Evolutionary conservation across 2,113 vertebrate genomes (phyloP).

Genomic region (Emydocephalus ijimae): DNA sequence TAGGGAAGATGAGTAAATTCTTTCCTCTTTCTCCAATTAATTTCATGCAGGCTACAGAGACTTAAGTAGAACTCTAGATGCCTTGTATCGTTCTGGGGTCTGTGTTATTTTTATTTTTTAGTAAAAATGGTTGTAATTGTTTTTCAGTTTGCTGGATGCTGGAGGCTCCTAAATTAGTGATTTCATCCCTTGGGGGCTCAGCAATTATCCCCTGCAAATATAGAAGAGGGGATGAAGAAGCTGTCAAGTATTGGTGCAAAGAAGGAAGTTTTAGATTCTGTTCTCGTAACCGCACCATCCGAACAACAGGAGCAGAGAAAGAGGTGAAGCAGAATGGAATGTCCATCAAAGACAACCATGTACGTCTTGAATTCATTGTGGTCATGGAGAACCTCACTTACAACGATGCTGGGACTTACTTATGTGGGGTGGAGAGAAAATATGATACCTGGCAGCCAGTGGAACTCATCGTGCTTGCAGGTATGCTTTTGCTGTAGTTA

Average conservation of each 20-base stretch:
- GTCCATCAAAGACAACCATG: constrained; percentile 8
- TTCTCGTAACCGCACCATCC: neutral
- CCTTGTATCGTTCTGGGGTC: neutral
- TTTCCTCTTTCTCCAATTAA: neutral
- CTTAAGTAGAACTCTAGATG: neutral
- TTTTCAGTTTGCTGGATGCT: neutral
- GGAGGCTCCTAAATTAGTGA: neutral
- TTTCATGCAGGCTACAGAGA: neutral
- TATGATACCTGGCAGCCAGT: neutral
- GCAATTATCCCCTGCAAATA: neutral
- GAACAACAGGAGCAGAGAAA: neutral
- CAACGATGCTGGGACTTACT: neutral
- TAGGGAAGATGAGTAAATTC: neutral
- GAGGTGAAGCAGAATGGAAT: neutral
- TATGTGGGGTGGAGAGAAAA: neutral
- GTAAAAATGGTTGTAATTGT: neutral
- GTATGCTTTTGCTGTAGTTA: neutral
- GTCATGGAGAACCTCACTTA: neutral
- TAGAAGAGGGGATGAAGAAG: neutral
- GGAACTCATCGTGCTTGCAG: neutral
- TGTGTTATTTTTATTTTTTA: neutral
- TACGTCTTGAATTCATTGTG: neutral
- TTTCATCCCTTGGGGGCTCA: neutral
- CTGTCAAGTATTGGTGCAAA: neutral
- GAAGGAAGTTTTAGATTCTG: neutral